phyloP scores from a whole-genome alignment of 2,797 vertebrate species.

The Myoxocephalus aenaeus region DNA sequence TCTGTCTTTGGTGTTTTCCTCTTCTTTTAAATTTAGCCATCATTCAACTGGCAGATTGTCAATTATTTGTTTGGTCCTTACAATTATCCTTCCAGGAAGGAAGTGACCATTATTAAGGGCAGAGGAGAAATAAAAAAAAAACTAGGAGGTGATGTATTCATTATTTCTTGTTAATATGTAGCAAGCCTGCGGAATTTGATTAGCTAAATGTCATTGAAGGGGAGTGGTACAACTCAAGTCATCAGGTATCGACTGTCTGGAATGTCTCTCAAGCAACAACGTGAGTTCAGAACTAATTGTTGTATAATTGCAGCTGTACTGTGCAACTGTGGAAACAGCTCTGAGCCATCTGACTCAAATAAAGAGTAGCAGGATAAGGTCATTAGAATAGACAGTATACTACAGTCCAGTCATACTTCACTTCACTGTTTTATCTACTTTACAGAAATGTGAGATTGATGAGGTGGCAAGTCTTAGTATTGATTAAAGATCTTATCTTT shows the following conservation, averaged over 20 bases:
- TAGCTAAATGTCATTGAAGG: slow-evolving; percentile 17
- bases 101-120: background rate
- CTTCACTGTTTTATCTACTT: slow-evolving; percentile 40
- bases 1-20: slow-evolving; percentile 9
- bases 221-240: slow-evolving; percentile 4
- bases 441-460: slow-evolving; percentile 58
- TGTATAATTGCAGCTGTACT: slow-evolving; percentile 20
- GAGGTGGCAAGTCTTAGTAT: slow-evolving; percentile 15
- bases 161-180: slow-evolving; percentile 11
- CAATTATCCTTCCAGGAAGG: too few species aligned
- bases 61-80: slow-evolving; percentile 2
- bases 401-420: slow-evolving; percentile 10
- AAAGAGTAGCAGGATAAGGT: background rate
- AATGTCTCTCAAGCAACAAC: background rate
- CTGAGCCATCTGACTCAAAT: slow-evolving; percentile 4
- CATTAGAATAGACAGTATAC: background rate
- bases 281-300: slow-evolving; percentile 11
- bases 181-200: background rate
- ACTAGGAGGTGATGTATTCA: background rate
- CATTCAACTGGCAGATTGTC: slow-evolving; percentile 14
- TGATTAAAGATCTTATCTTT: background rate
- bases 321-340: slow-evolving; percentile 2
- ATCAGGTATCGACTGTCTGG: background rate
- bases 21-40: slow-evolving; percentile 10
- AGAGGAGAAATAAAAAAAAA: too few species aligned